A percentile compares a stretch with the other conserved stretches of the same genome.
Conservation (phyloP, 2,797 vertebrate genomes). For the Myripristis murdjan region DNA sequence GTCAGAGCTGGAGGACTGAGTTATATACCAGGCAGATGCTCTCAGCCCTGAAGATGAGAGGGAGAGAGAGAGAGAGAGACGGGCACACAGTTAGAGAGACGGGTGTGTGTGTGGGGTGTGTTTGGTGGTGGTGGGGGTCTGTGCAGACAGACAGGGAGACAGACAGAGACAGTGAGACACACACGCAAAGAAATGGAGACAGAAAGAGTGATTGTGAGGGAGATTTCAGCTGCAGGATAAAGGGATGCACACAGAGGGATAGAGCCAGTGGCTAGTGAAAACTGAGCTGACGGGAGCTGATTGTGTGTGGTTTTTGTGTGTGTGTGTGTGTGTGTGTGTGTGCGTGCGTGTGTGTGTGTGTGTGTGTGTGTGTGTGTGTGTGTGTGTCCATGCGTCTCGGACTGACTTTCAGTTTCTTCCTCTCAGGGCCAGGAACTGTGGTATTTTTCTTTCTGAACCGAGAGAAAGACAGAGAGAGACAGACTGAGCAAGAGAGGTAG, state of each 20-base stretch:
- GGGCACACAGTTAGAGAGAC: not conserved
- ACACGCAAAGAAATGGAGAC: not conserved
- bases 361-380: no score
- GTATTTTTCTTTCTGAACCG: conserved; percentile 43
- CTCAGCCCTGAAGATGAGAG: conserved; percentile 23
- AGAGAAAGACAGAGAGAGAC: conserved; percentile 18
- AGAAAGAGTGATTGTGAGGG: conserved; percentile 52
- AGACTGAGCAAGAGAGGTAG: not conserved
- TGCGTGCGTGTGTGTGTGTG: conserved; percentile 15
- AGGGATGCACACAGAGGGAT: conserved; percentile 13
- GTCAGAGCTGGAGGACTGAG: conserved; percentile 54
- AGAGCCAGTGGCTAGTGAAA: conserved; percentile 46
- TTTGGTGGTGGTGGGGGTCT: no score
- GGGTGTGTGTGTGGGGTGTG: no score
- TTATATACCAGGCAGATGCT: conserved; percentile 41
- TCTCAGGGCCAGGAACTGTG: conserved; percentile 48
- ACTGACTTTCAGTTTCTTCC: conserved; percentile 23
- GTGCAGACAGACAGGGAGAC: conserved; percentile 8
- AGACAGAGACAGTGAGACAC: not conserved
- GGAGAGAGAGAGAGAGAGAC: conserved; percentile 3
- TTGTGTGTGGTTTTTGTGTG: no score
- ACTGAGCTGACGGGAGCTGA: no score
- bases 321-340: conserved; percentile 3
- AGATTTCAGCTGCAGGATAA: conserved; percentile 50
- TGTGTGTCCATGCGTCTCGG: conserved; percentile 16